Percentiles rank a stretch among this genome's conserved stretches.
Evolutionary conservation across 2,888 invertebrate genomes (phyloP).

Genomic region (Elysia crispata): DNA sequence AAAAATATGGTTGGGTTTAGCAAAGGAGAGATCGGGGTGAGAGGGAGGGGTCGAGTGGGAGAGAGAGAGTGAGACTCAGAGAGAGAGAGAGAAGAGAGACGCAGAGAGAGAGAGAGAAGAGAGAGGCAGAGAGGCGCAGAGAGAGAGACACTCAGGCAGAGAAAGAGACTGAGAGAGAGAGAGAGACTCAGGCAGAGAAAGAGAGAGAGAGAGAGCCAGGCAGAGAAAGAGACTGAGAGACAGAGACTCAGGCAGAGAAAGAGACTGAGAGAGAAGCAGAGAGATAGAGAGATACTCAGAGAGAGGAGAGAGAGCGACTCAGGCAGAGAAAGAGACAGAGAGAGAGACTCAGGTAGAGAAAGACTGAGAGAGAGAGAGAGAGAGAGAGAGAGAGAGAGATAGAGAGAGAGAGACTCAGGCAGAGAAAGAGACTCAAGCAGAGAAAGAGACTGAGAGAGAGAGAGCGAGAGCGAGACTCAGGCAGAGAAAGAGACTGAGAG

Average conservation of each 20-base stretch:
- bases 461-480: too few species aligned
- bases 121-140: background rate
- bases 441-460: too few species aligned
- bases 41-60: background rate
- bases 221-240: conserved; percentile 2
- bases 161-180: background rate
- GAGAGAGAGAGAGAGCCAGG: background rate
- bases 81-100: background rate
- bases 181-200: background rate
- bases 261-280: conserved; percentile 3
- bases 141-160: too few species aligned
- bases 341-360: too few species aligned
- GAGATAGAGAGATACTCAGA: background rate
- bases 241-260: conserved; percentile 1
- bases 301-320: too few species aligned
- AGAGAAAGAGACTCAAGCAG: too few species aligned
- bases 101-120: background rate
- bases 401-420: too few species aligned
- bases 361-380: too few species aligned
- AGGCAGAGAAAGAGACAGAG: too few species aligned
- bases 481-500: too few species aligned
- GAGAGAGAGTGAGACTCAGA: background rate
- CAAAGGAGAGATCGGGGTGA: background rate
- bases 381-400: too few species aligned
- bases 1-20: too few species aligned